Conservation (phyloP, 2,797 vertebrate genomes). For the Potorous gilbertii region DNA sequence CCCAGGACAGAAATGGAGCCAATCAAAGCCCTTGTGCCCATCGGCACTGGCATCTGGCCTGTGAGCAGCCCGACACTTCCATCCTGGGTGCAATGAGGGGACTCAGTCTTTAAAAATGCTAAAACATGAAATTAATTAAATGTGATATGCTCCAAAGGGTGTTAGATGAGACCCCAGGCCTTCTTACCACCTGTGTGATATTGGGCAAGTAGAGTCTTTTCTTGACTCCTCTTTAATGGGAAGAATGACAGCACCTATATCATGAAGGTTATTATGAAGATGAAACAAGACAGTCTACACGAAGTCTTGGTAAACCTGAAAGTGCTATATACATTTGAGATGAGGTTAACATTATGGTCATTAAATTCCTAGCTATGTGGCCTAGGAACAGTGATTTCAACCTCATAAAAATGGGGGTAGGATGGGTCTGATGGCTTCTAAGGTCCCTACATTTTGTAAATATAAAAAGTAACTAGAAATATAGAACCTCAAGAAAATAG, state of each 20-base stretch:
- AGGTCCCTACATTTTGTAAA: not conserved
- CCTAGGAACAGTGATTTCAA: not conserved
- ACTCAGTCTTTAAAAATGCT: not conserved
- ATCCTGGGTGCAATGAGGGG: not conserved
- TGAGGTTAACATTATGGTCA: not conserved
- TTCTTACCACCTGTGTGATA: not conserved
- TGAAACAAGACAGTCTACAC: not conserved
- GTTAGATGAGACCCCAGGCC: not conserved
- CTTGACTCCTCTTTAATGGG: not conserved
- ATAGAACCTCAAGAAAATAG: slow-evolving; percentile 55
- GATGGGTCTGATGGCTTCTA: not conserved
- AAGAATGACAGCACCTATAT: not conserved
- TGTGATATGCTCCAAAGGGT: not conserved
- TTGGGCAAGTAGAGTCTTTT: not conserved
- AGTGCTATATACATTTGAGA: not conserved
- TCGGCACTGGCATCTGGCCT: not conserved
- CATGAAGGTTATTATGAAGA: not conserved
- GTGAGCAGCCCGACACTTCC: not conserved
- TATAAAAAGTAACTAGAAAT: slow-evolving; percentile 35
- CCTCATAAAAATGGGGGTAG: not conserved
- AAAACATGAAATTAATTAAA: not conserved
- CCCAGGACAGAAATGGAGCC: not conserved
- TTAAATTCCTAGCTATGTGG: not conserved
- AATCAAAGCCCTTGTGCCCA: not conserved
- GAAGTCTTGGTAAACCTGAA: not conserved